Evolutionary conservation across 2,113 vertebrate species (phyloP).

Genomic region (Uria aalge): DNA sequence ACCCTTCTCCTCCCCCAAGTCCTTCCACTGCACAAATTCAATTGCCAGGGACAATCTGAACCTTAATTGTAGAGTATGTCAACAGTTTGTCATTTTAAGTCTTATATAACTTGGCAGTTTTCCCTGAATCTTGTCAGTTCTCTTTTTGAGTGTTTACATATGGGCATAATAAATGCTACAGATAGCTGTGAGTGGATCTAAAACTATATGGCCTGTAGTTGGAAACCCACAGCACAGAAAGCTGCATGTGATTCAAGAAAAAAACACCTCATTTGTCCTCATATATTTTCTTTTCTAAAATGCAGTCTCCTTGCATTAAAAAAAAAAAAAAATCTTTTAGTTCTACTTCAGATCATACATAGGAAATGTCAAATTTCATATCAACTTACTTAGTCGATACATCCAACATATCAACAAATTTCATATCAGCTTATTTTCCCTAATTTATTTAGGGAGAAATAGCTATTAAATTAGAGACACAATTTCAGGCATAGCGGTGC

Average conservation of each 20-base stretch:
- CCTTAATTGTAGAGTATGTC: not conserved
- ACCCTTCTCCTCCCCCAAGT: not conserved
- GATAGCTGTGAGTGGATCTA: not conserved
- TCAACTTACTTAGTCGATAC: fast-evolving
- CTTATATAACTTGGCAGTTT: slow-evolving; percentile 11
- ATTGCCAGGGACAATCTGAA: not conserved
- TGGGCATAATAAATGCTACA: not conserved
- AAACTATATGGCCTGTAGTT: not conserved
- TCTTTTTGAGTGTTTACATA: slow-evolving; percentile 22
- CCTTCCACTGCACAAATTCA: not conserved
- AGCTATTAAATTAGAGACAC: not conserved
- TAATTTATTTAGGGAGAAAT: not conserved
- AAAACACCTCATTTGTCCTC: not conserved
- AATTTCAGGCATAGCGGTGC: not conserved
- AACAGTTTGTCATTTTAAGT: slow-evolving; percentile 20
- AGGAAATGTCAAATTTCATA: not conserved
- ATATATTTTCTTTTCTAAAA: not conserved
- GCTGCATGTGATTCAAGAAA: not conserved
- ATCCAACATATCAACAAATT: not conserved
- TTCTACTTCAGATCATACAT: not conserved
- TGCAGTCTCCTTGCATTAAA: not conserved
- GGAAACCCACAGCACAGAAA: not conserved
- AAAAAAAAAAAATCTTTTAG: not conserved
- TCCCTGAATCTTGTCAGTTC: not conserved
- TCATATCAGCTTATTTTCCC: not conserved